Evolutionary conservation across 2,113 vertebrate genomes (phyloP).

Genomic region (Tetrao urogallus): DNA sequence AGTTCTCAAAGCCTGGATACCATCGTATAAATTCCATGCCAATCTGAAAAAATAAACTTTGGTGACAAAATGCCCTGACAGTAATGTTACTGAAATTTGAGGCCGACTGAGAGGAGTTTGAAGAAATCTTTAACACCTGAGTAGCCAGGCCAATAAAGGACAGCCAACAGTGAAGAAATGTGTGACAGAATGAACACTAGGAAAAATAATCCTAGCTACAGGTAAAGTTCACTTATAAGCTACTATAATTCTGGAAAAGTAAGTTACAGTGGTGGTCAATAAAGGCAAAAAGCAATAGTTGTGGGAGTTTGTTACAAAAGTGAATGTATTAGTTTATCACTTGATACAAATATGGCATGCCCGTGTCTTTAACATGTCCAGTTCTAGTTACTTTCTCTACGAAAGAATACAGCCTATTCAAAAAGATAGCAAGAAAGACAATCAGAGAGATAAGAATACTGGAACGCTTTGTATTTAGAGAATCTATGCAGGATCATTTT

Average conservation of each 20-base stretch:
- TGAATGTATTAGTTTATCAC: not conserved
- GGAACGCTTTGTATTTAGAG: not conserved
- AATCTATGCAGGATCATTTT: not conserved
- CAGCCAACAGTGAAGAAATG: not conserved
- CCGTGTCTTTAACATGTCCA: not conserved
- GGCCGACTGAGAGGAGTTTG: not conserved
- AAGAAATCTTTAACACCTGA: not conserved
- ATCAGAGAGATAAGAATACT: not conserved
- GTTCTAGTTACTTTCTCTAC: not conserved
- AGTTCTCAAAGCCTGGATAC: not conserved
- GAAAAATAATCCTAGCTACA: not conserved
- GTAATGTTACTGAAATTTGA: not conserved
- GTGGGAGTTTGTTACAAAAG: not conserved
- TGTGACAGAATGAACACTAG: not conserved
- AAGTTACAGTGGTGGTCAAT: not conserved
- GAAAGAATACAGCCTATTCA: not conserved
- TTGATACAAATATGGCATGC: not conserved
- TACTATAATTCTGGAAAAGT: not conserved
- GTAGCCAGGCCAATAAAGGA: not conserved
- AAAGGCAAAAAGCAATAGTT: not conserved
- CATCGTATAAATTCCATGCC: not conserved
- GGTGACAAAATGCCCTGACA: not conserved
- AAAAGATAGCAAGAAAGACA: not conserved
- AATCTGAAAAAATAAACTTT: not conserved
- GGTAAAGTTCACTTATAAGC: not conserved